Evolutionary conservation across 2,797 vertebrate genomes (phyloP).

Genomic region (Decapterus maruadsi): DNA sequence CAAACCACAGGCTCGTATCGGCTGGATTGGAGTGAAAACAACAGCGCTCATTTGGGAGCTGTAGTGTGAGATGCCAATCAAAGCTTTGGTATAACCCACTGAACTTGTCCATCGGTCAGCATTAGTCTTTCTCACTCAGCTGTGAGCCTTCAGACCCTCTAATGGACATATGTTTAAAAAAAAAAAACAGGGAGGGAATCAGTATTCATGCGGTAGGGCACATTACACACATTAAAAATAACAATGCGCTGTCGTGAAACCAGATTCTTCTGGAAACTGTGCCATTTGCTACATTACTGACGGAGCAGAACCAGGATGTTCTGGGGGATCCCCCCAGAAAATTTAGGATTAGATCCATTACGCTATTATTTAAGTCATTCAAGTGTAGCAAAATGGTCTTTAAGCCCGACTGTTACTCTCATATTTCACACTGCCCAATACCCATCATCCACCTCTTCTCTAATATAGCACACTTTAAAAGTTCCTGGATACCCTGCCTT

Average conservation of each 20-base stretch:
- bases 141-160: conserved; percentile 14
- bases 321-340: conserved; percentile 20
- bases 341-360: conserved; percentile 15
- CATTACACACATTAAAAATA: conserved; percentile 32
- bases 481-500: neutral
- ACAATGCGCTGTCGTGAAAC: conserved; percentile 12
- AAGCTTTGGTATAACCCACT: conserved; percentile 30
- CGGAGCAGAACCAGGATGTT: conserved; percentile 7
- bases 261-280: conserved; percentile 7
- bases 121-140: conserved; percentile 41
- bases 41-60: conserved; percentile 24
- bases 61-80: conserved; percentile 8
- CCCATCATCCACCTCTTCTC: neutral
- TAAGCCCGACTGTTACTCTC: neutral
- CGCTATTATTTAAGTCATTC: neutral
- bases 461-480: neutral
- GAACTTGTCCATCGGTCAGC: conserved; percentile 52
- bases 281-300: neutral
- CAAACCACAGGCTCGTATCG: neutral
- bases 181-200: conserved; percentile 11
- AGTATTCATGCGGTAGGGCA: neutral
- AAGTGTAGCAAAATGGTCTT: neutral
- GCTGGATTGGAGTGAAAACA: conserved; percentile 10
- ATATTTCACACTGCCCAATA: conserved; percentile 1
- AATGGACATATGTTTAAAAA: conserved; percentile 38